A percentile compares a stretch with the other conserved stretches of the same genome.
Conservation (phyloP, 2,113 vertebrate genomes). For the Trichechus manatus region DNA sequence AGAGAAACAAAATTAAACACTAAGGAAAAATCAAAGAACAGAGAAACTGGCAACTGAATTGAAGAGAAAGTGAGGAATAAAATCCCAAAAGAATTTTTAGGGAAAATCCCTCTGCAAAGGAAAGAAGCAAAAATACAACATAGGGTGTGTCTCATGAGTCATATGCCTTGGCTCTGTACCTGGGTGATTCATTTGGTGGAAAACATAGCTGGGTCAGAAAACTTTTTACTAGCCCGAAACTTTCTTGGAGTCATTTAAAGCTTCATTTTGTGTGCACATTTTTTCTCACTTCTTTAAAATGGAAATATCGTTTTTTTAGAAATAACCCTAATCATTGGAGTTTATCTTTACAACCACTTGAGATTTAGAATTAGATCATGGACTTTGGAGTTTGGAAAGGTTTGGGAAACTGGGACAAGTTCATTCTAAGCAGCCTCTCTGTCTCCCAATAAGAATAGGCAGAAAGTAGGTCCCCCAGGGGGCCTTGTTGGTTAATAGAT, state of each 20-base stretch:
- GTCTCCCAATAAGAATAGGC: neutral
- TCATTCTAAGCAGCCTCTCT: neutral
- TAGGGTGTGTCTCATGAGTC: constrained; percentile 66
- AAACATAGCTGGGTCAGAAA: constrained; percentile 63
- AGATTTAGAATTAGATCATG: constrained; percentile 58
- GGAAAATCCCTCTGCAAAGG: constrained; percentile 51
- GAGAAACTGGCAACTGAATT: constrained; percentile 26
- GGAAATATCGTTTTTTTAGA: constrained; percentile 59
- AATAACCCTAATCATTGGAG: neutral
- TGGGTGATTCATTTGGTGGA: constrained; percentile 69
- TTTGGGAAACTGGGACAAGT: constrained; percentile 32
- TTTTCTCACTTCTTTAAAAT: constrained; percentile 47
- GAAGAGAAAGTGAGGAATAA: constrained; percentile 53
- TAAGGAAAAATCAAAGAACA: constrained; percentile 45
- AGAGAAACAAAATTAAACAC: constrained; percentile 30
- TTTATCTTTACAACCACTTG: neutral
- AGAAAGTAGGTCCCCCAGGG: neutral
- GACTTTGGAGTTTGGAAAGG: constrained; percentile 9
- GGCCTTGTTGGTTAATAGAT: neutral
- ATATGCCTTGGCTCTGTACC: constrained; percentile 45
- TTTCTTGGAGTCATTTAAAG: constrained; percentile 52
- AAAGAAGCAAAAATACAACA: constrained; percentile 23
- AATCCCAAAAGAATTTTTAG: constrained; percentile 53
- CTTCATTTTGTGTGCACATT: neutral
- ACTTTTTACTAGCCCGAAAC: constrained; percentile 24